These are phyloP conservation scores for Xanthorhoe designata DNA, from an alignment of 2,888 invertebrate species.

Conservation along the genomic window DNA sequence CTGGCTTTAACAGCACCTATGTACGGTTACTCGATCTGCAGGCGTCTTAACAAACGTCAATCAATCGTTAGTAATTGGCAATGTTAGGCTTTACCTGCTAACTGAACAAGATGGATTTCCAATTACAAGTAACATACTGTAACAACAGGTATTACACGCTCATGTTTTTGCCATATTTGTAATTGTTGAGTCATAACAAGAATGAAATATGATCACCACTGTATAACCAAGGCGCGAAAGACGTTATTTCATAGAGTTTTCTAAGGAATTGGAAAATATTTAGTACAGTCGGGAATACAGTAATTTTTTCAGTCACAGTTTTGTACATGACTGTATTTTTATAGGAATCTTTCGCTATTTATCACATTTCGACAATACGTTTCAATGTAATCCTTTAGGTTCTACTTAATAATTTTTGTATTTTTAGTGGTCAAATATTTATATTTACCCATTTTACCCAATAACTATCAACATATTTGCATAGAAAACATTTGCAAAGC, in stretches of 20 bases:
- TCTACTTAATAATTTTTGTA: too few species aligned
- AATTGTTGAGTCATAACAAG: background rate
- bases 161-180: conserved; percentile 2
- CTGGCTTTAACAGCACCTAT: conserved; percentile 22
- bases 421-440: background rate
- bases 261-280: too few species aligned
- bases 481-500: conserved; percentile 38
- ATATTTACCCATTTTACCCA: too few species aligned
- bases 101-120: conserved; percentile 28
- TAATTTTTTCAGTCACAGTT: too few species aligned
- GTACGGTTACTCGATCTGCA: conserved; percentile 22
- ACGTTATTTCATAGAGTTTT: too few species aligned
- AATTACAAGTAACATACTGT: conserved; percentile 19
- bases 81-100: conserved; percentile 39
- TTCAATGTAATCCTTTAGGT: too few species aligned
- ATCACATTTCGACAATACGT: too few species aligned
- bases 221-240: too few species aligned
- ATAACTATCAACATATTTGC: background rate
- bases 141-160: conserved; percentile 7
- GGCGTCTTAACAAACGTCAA: conserved; percentile 46
- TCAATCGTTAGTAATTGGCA: conserved; percentile 52
- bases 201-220: too few species aligned
- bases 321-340: too few species aligned
- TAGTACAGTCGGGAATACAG: too few species aligned
- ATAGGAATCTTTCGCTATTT: too few species aligned